These are phyloP conservation scores for Drosophila willistoni DNA, from an alignment of 1,140 invertebrate genomes.

Conservation along the genomic window DNA sequence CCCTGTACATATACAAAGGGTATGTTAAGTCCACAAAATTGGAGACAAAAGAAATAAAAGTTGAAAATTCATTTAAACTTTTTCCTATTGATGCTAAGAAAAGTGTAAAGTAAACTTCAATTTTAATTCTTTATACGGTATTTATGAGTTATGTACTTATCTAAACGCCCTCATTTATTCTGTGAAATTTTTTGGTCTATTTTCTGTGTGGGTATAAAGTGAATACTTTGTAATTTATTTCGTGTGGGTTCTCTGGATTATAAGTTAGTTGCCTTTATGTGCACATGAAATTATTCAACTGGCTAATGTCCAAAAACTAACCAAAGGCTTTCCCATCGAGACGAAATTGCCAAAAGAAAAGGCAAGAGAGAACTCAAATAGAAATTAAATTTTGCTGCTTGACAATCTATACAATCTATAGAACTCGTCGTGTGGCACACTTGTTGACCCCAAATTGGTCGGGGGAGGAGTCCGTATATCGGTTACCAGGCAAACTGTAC, in stretches of 20 bases:
- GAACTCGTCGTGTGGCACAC: slow-evolving; percentile 4
- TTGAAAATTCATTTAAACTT: too few species aligned
- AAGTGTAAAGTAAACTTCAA: too few species aligned
- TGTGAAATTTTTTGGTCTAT: neutral
- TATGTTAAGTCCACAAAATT: neutral
- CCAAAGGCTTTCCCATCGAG: neutral
- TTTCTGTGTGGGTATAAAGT: too few species aligned
- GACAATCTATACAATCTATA: slow-evolving; percentile 16
- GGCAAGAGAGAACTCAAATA: slow-evolving; percentile 28
- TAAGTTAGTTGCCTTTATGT: slow-evolving; percentile 31
- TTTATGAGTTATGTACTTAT: too few species aligned
- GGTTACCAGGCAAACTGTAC: neutral
- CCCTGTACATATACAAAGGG: neutral
- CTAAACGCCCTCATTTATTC: neutral
- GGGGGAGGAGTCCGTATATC: neutral
- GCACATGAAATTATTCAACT: slow-evolving; percentile 49
- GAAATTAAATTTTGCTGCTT: slow-evolving; percentile 56
- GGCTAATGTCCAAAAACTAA: slow-evolving; percentile 32
- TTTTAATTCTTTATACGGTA: too few species aligned
- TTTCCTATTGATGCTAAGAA: too few species aligned
- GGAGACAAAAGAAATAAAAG: too few species aligned
- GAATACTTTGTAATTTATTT: slow-evolving; percentile 2
- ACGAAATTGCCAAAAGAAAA: slow-evolving; percentile 21
- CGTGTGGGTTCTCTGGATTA: slow-evolving; percentile 24
- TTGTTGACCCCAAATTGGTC: slow-evolving; percentile 47